These are phyloP conservation scores for Alligator sinensis DNA, from an alignment of 2,113 vertebrate genomes.

Conservation along the genomic window DNA sequence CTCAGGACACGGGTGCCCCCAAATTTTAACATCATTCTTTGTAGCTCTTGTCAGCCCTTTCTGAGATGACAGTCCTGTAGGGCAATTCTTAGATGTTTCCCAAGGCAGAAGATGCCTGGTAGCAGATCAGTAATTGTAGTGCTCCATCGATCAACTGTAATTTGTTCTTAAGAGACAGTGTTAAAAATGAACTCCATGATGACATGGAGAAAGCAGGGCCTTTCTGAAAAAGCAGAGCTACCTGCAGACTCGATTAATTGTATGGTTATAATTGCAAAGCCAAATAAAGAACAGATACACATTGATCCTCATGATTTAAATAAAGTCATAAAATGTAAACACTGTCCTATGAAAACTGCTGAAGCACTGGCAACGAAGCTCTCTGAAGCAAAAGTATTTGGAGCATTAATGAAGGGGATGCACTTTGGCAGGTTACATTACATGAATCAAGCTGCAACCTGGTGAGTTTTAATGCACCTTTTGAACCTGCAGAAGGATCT, in stretches of 20 bases:
- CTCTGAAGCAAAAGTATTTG: background rate
- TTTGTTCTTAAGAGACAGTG: background rate
- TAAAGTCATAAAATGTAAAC: background rate
- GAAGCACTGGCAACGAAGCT: background rate
- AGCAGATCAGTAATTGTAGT: background rate
- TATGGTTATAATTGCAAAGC: conserved; percentile 2
- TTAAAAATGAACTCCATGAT: background rate
- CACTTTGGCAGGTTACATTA: conserved; percentile 17
- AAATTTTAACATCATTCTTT: background rate
- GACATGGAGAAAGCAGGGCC: background rate
- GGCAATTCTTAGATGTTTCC: background rate
- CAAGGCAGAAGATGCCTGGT: background rate
- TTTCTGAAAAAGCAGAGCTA: background rate
- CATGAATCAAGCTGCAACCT: background rate
- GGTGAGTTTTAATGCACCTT: conserved; percentile 1
- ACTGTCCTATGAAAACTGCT: background rate
- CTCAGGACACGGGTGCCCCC: background rate
- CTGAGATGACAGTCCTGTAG: background rate
- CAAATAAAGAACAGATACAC: background rate
- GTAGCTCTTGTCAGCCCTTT: background rate
- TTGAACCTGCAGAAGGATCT: too few species aligned
- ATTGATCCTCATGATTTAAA: conserved; percentile 18
- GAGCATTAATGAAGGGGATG: background rate
- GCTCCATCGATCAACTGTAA: background rate
- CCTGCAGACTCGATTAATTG: conserved; percentile 1